Base-by-base conservation (phyloP, 2,888 invertebrate genomes). In the Polylopha cassiicola region DNA sequence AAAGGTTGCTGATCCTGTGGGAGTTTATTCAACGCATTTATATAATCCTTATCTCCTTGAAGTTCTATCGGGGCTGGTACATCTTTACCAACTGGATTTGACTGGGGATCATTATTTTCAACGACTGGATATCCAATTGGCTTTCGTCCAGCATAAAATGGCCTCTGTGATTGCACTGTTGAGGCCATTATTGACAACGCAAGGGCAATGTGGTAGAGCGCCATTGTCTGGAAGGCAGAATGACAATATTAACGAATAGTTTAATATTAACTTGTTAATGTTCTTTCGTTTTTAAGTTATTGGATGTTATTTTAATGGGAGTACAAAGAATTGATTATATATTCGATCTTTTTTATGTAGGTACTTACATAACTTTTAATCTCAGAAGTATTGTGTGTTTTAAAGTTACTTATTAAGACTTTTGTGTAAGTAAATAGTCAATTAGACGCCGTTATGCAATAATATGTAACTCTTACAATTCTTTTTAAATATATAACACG, bases 1-100 rank as follows among this genome's bases (percentile, higher is more conserved):
- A 90, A 91, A 0, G 92, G 91, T 53, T 86, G 84, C 21, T 87
- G 80, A 22, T 91, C 89, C 21, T 75, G 60, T 0, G 91, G 91
- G 80, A 89, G 77, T 8, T 74, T 63, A 46, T 85, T 87, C 4
- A 91, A 63, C 41, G 87, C 71, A 41, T 90, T 80, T 1, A 90
- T 76, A n/a, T 89, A 65, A 10, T 81, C 69, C 13, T 58, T 63
- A 52, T 91, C 89, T 4, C 89, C 89, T 39, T 79, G 70, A 0
- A 90, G 89, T 56, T 90, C 89, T 4, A 89, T 74, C 0, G 91
- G 91, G 13, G 87, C 61, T 13, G 55, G 55, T 28, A 58, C 68
- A 18, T 65, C 64, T 47, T 76, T 86, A 0, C 87, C 89, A 13
- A 91, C 79, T 51, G 91, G 81, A 53, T 88, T 88, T 4, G 53